Evolutionary conservation across 23 tunicate species (phyloP), one percentile per base, ranked within the genome.

Genomic region (Ascidia mentula): DNA sequence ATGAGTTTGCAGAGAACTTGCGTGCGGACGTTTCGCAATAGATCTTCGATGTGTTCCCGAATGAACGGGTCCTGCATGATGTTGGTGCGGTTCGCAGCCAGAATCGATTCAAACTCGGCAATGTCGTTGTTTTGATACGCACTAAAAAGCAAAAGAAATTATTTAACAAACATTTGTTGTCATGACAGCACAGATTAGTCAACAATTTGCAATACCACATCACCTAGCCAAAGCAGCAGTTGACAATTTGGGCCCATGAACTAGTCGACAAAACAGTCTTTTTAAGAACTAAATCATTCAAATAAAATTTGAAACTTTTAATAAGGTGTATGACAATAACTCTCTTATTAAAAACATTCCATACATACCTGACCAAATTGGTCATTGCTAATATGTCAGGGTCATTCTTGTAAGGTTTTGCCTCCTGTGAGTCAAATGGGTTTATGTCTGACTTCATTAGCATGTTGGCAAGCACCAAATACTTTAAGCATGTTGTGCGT

Each of bases 361-460:
- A 17, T 42, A 22, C 89, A 59, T 42, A 92, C 97, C 85, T 88
- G 69, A 93, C 98, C 18, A 93, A 75, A 59, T 93, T 93, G 7
- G 98, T 93, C 98, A 93, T 93, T 22, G 98, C 98, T 32, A 93
- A 46, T n/a, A 93, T 93, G 79, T 93, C 98, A 59, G 98, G 98
- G 76, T 93, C 98, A 74, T 88, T 93, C 38, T 89, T 89, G 60
- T 95, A 95, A 9, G 95, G 90, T 82, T 89, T 95, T 40, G 98
- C 95, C 78, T 95, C 98, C 78, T 95, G 98, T 12, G 95, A 89
- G 73, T 95, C 98, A 46, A 95, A 95, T 36, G 98, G 98, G 82
- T 95, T 95, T 20, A 95, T 95, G 18, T 84, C 98, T n/a, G 95
- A 89, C 69, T 89, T 89, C 95, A 89, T 95, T 60, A 95, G 82